These are phyloP conservation scores for Aphaenogaster rudis DNA, from an alignment of 1,140 invertebrate genomes.

Conservation along the genomic window DNA sequence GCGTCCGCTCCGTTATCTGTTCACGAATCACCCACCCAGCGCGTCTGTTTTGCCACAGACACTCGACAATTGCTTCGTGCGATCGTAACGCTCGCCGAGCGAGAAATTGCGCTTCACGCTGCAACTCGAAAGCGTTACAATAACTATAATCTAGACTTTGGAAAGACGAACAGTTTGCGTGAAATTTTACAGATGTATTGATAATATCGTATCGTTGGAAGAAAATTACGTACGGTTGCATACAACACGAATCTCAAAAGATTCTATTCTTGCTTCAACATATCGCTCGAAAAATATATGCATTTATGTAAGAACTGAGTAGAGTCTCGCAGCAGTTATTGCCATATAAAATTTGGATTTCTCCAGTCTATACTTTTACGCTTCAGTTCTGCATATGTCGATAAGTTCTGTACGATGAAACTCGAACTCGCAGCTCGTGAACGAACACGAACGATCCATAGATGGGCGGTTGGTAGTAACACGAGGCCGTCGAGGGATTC, in stretches of 20 bases:
- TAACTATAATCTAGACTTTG: neutral
- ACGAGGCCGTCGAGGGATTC: slow-evolving; percentile 36
- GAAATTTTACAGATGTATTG: neutral
- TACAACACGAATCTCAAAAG: neutral
- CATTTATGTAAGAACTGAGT: slow-evolving; percentile 1
- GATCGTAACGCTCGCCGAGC: neutral
- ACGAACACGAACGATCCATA: neutral
- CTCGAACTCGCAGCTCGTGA: neutral
- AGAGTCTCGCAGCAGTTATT: neutral
- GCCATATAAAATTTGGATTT: neutral
- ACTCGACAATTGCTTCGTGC: neutral
- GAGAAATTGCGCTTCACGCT: neutral
- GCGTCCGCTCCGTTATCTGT: neutral
- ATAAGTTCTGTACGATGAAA: neutral
- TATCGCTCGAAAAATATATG: neutral
- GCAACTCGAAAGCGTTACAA: neutral
- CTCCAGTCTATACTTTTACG: neutral
- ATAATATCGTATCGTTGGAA: neutral
- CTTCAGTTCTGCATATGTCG: neutral
- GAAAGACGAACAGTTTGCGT: neutral
- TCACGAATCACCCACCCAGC: neutral
- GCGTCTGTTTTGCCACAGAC: neutral
- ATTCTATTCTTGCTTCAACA: neutral
- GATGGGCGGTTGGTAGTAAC: slow-evolving; percentile 21
- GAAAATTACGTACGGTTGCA: neutral